These are phyloP conservation scores for Sarotherodon lohbergeri DNA, from an alignment of 2,113 vertebrate genomes.

Conservation along the genomic window DNA sequence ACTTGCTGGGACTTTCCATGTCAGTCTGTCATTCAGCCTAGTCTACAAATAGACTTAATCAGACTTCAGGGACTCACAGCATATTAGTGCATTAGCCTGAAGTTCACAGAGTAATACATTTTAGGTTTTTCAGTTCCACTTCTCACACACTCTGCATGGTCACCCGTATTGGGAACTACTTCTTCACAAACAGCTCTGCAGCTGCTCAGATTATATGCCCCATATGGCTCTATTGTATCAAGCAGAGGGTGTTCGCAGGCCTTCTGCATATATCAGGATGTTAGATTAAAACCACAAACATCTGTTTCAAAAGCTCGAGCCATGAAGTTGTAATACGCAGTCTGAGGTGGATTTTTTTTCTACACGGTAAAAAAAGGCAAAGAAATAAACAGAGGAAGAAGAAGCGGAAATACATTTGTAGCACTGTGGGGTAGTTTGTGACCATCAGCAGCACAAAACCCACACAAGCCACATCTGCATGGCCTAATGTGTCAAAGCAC, in stretches of 20 bases:
- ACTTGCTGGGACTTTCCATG: slow-evolving; percentile 59
- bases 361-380: not conserved
- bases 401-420: not conserved
- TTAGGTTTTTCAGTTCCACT: not conserved
- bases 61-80: not conserved
- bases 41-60: slow-evolving; percentile 40
- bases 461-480: not conserved
- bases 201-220: not conserved
- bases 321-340: not conserved
- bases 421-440: not conserved
- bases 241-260: not conserved
- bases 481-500: not conserved
- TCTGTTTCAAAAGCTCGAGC: slow-evolving; percentile 2
- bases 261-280: not conserved
- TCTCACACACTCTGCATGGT: not conserved
- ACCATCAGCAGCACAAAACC: not conserved
- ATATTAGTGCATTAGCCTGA: not conserved
- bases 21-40: not conserved
- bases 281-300: not conserved
- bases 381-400: not conserved
- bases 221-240: not conserved
- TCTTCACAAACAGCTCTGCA: not conserved
- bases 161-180: not conserved
- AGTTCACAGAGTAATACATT: not conserved
- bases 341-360: not conserved